Base-by-base conservation (phyloP, 2,888 invertebrate genomes). In the Stenchaetothrips biformis region DNA sequence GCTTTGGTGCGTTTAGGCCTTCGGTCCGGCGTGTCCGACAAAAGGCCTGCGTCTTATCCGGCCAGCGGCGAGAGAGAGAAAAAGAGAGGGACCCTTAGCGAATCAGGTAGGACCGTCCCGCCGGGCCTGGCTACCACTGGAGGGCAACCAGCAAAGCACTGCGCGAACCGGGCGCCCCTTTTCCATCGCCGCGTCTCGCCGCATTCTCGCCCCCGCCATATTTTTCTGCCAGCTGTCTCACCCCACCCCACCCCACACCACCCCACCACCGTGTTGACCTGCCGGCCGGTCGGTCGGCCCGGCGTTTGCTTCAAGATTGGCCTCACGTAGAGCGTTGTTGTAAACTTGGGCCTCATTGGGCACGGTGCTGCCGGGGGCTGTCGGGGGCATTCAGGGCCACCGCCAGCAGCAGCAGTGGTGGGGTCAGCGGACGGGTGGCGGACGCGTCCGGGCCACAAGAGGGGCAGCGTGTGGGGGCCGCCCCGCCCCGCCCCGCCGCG, bases 271-370 rank as follows among this genome's bases (percentile, higher is more conserved):
- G 67, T 7, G 67, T 18, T 21, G 67, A 21, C 7, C 67, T 21
- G 67, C n/a, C 53, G 53, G 53, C 53, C 59, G 25, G 67, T 7
- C 53, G 53, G 53, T 13, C 59, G 25, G 67, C 67, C 59, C 18
- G 67, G 67, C 67, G 67, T 74, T 74, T 25, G 25, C 25, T 37
- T 74, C 67, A 74, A 74, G 67, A 74, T 74, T 74, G 67, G 67
- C 67, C 21, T 74, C 67, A 74, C 67, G 67, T 74, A 74, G 67
- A 25, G 67, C 67, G 67, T 74, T 74, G 67, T 74, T 74, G 67
- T 74, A 74, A 74, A 74, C 67, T 74, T 25, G 67, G 67, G 67
- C 67, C 67, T 74, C 67, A 74, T 74, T 74, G 25, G 67, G 67
- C 7, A 8, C 21, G 53, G 67, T 7, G 67, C 53, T 53, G 67